Conservation (phyloP, 2,113 vertebrate genomes). For the Dryoscopus gambensis region DNA sequence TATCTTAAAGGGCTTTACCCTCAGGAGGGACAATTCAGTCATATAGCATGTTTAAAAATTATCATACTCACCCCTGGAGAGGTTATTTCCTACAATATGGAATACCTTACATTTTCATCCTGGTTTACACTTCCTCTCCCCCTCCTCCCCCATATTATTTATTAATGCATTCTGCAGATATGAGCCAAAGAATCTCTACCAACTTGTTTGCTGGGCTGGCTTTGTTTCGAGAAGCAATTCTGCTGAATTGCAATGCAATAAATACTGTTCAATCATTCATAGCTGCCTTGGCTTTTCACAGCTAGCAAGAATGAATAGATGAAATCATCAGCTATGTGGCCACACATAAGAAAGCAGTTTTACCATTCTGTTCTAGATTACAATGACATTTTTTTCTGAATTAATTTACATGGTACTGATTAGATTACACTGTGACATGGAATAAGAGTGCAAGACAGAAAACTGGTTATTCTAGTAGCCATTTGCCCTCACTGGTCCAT, state of each 20-base stretch:
- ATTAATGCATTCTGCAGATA: not conserved
- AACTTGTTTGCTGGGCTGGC: not conserved
- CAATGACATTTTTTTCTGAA: not conserved
- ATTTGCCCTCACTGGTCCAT: not conserved
- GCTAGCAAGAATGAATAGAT: not conserved
- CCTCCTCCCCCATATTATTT: not conserved
- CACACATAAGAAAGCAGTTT: not conserved
- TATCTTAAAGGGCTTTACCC: not conserved
- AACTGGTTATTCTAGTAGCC: not conserved
- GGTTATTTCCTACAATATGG: not conserved
- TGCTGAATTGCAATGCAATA: not conserved
- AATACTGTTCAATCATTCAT: not conserved
- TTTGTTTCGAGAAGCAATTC: not conserved
- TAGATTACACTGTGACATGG: not conserved
- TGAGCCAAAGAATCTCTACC: not conserved
- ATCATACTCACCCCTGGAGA: accelerated
- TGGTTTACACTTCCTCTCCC: not conserved
- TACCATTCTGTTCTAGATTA: not conserved
- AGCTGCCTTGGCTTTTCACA: not conserved
- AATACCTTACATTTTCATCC: not conserved
- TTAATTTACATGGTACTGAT: not conserved
- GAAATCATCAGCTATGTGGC: not conserved
- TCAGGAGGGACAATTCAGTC: not conserved
- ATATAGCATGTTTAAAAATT: not conserved
- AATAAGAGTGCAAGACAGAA: not conserved